Conservation (phyloP, 2,888 invertebrate genomes). For the Metellina segmentata region DNA sequence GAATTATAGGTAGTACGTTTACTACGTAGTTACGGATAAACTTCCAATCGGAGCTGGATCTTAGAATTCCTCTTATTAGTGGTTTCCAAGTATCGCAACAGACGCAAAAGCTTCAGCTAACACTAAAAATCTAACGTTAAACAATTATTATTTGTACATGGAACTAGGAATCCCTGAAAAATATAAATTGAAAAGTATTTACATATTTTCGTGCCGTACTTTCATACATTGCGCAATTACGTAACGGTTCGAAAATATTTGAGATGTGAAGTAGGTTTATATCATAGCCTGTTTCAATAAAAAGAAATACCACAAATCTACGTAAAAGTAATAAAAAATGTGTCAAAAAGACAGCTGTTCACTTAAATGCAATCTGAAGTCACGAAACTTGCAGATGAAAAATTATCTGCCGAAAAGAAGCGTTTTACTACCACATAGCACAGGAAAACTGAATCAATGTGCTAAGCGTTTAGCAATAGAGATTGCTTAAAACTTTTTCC, state of each 20-base stretch:
- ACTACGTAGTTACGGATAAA: too few relatives aligned
- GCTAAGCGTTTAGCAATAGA: neutral
- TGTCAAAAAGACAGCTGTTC: neutral
- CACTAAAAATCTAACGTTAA: too few relatives aligned
- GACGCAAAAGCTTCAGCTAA: too few relatives aligned
- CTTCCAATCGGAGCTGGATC: too few relatives aligned
- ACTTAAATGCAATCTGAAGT: neutral
- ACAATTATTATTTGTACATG: too few relatives aligned
- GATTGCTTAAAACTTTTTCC: neutral
- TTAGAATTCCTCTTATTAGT: too few relatives aligned
- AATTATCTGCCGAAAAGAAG: neutral
- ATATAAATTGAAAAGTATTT: neutral
- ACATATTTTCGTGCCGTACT: neutral
- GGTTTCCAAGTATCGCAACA: too few relatives aligned
- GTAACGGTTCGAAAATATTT: neutral
- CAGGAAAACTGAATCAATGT: neutral
- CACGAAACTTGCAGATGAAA: neutral
- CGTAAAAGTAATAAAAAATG: conserved; percentile 1
- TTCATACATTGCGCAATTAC: neutral
- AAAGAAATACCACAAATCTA: neutral
- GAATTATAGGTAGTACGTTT: too few relatives aligned
- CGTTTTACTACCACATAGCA: neutral
- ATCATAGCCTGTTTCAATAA: neutral
- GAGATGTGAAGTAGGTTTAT: neutral
- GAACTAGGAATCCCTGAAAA: too few relatives aligned